Base-by-base conservation (phyloP, 2,113 vertebrate genomes). In the Syngnathoides biaculeatus region DNA sequence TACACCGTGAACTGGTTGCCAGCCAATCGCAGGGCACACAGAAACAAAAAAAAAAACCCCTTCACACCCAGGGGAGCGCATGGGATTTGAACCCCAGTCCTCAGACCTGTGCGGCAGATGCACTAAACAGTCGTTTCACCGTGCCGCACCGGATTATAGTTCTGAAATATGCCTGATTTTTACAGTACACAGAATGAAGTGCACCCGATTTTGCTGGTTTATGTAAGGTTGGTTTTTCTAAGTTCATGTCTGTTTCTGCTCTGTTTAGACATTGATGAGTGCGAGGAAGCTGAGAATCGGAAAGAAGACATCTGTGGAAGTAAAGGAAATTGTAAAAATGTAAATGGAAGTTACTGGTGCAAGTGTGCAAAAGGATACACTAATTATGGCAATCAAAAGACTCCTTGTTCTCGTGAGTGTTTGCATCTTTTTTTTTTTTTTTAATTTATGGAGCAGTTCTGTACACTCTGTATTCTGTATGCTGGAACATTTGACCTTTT, bases 211-310 rank as follows among this genome's bases (percentile, higher is more conserved):
- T 19, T 39, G 58, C 58, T 40, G 11, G 20, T 40, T 35, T 5
- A n/a, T 20, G 1, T n/a, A 60, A 11, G n/a, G 9, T n/a, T 39
- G 35, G 13, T 5, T 26, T 17, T 3, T 13, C 2, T 39, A 62
- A 62, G 7, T 22, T 8, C 22, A 40, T 40, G 40, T 57, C 55
- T 45, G 60, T 43, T 62, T 62, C 19, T 62, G 13, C 26, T 43
- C 4, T 22, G 13, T 26, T 20, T 77, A 93, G 91, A 91, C 35
- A 65, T 85, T 1, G n/a, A 92, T 62, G 91, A 91, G 80, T 93
- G 92, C 58, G 0, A 0, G 0, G 15, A 22, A 5, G 63, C 66
- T 11, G 3, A 52, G 24, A 0, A 0, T 0, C 40, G 22, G 1
- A 0, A 15, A 0, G 56, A 67, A 35, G 3, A 67, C 5, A 45